Conservation (phyloP, 1,140 invertebrate genomes). For the Trachymyrmex septentrionalis region DNA sequence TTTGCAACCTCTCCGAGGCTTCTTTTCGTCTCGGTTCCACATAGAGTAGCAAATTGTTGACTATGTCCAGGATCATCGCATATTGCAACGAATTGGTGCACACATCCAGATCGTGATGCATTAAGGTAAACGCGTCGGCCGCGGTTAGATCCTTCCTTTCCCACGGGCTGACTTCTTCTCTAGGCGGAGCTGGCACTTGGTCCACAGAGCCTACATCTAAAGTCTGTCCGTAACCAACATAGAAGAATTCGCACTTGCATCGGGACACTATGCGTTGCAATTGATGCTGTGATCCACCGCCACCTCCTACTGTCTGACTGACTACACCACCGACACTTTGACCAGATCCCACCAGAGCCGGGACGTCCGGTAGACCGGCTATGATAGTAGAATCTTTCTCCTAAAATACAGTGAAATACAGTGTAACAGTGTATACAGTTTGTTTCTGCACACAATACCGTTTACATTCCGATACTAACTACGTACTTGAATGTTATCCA, state of each 20-base stretch:
- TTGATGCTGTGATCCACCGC: slow-evolving; percentile 89
- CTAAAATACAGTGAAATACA: slow-evolving; percentile 65
- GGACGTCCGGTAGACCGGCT: slow-evolving; percentile 93
- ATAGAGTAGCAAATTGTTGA: slow-evolving; percentile 98
- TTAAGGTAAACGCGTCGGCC: slow-evolving; percentile 98
- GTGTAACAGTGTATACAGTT: neutral
- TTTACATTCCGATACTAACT: neutral
- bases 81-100: slow-evolving; percentile 98
- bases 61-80: slow-evolving; percentile 98
- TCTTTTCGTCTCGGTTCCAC: slow-evolving; percentile 98
- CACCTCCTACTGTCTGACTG: slow-evolving; percentile 95
- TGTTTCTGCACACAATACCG: no score
- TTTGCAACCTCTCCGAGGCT: slow-evolving; percentile 94
- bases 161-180: slow-evolving; percentile 91
- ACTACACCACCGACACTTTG: slow-evolving; percentile 98
- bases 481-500: slow-evolving; percentile 93
- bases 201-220: slow-evolving; percentile 90
- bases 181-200: slow-evolving; percentile 89
- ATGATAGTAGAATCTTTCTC: slow-evolving; percentile 93
- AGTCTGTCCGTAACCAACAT: slow-evolving; percentile 96
- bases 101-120: slow-evolving; percentile 99
- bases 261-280: slow-evolving; percentile 98
- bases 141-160: slow-evolving; percentile 92
- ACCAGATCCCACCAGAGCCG: slow-evolving; percentile 96
- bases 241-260: slow-evolving; percentile 99